phyloP scores from a whole-genome alignment of 2,888 invertebrate genomes.

The Hypena proboscidalis region DNA sequence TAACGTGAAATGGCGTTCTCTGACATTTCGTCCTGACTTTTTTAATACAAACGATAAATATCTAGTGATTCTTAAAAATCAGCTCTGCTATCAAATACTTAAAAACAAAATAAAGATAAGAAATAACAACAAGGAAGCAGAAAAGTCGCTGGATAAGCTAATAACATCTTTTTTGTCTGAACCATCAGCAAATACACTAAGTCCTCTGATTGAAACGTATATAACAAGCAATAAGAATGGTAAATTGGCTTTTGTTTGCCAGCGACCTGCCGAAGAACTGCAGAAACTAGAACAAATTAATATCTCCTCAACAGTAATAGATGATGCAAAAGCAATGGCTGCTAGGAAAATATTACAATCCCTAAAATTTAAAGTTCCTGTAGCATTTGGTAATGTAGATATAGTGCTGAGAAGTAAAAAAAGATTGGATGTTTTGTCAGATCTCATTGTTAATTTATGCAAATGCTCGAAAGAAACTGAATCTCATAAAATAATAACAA shows the following conservation, averaged over 20 bases:
- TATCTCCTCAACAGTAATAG: conserved; percentile 4
- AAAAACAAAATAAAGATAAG: not conserved
- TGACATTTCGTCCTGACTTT: conserved; percentile 20
- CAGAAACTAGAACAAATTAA: conserved; percentile 8
- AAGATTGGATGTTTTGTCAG: conserved; percentile 9
- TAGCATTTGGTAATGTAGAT: conserved; percentile 31
- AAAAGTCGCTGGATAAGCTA: not conserved
- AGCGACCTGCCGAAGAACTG: not conserved
- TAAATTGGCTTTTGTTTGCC: conserved; percentile 17
- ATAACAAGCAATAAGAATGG: conserved; percentile 9
- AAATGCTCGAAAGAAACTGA: not conserved
- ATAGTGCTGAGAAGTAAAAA: conserved; percentile 14
- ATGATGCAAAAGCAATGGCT: conserved; percentile 17
- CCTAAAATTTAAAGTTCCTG: conserved; percentile 16
- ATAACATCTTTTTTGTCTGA: conserved; percentile 6
- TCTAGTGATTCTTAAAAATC: conserved; percentile 2
- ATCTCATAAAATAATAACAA: conserved; percentile 5
- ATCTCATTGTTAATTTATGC: conserved; percentile 9
- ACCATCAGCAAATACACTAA: conserved; percentile 4
- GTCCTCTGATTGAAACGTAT: conserved; percentile 21
- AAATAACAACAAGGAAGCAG: not conserved
- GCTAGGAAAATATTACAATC: conserved; percentile 8
- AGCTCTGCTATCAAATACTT: not conserved
- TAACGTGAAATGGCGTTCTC: conserved; percentile 2
- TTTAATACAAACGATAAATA: conserved; percentile 17